Evolutionary conservation across 2,797 vertebrate genomes (phyloP).

Genomic region (Peromyscus nudipes): DNA sequence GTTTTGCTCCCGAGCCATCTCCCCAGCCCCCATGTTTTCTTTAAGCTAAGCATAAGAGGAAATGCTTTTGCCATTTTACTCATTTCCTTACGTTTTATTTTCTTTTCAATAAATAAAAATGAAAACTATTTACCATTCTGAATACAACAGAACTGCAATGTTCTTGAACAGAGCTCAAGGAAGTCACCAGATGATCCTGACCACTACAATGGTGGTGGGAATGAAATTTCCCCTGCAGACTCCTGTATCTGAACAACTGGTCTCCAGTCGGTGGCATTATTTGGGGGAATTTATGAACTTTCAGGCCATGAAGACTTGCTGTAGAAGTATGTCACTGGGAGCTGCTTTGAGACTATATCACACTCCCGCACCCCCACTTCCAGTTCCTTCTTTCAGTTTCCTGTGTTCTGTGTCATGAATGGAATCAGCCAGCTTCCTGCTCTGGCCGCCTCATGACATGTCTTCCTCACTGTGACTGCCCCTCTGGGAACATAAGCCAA

Average conservation of each 20-base stretch:
- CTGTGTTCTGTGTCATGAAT: not conserved
- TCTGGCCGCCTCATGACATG: not conserved
- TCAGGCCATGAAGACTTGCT: not conserved
- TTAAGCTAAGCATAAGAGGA: constrained; percentile 25
- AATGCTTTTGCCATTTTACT: not conserved
- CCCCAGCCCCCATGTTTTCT: not conserved
- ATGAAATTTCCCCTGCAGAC: not conserved
- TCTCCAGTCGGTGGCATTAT: not conserved
- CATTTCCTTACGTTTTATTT: not conserved
- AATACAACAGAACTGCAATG: not conserved
- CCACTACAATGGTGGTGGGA: not conserved
- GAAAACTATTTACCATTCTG: not conserved
- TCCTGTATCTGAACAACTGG: too few relatives aligned
- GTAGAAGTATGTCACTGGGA: not conserved
- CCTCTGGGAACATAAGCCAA: not conserved
- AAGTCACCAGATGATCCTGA: not conserved
- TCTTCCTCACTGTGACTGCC: not conserved
- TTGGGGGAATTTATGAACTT: not conserved
- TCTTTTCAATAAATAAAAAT: constrained; percentile 36
- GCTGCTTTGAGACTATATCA: not conserved
- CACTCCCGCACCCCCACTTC: too few relatives aligned
- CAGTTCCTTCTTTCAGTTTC: not conserved
- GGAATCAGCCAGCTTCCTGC: too few relatives aligned
- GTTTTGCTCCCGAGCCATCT: not conserved
- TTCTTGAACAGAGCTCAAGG: not conserved